Conservation (phyloP, 2,888 invertebrate genomes). For the Acrocera orbiculus region DNA sequence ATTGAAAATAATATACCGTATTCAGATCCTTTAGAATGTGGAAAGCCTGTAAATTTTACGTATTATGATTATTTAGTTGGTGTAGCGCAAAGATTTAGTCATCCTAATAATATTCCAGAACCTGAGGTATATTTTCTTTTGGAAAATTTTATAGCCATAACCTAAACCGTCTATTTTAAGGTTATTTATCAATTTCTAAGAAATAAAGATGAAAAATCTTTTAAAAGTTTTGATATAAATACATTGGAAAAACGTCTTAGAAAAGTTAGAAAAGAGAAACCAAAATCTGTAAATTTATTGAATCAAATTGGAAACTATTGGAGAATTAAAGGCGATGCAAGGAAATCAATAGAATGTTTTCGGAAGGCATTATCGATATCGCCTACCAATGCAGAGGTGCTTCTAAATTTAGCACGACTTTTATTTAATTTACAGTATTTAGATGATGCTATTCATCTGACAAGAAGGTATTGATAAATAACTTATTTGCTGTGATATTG, state of each 20-base stretch:
- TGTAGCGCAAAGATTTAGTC: conserved; percentile 62
- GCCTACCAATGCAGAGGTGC: conserved; percentile 72
- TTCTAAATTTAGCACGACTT: conserved; percentile 69
- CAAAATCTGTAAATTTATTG: conserved; percentile 66
- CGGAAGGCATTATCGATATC: conserved; percentile 67
- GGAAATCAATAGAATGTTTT: conserved; percentile 78
- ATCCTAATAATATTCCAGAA: conserved; percentile 71
- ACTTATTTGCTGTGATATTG: no score
- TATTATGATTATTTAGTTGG: conserved; percentile 79
- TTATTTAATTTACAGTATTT: conserved; percentile 72
- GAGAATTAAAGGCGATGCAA: conserved; percentile 75
- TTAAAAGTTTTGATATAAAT: conserved; percentile 55
- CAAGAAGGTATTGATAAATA: conserved; percentile 36
- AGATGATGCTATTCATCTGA: conserved; percentile 78
- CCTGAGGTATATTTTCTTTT: conserved; percentile 39
- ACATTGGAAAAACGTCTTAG: conserved; percentile 54
- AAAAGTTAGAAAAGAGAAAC: conserved; percentile 66
- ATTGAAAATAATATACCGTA: no score
- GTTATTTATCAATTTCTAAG: conserved; percentile 57
- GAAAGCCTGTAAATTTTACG: conserved; percentile 71
- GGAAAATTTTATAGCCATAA: not conserved
- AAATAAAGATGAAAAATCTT: conserved; percentile 34
- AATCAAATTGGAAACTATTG: conserved; percentile 87
- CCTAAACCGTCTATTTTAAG: conserved; percentile 17
- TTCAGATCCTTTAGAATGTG: conserved; percentile 62